Evolutionary conservation across 2,888 invertebrate species (phyloP).

Genomic region (Fragum sueziense): DNA sequence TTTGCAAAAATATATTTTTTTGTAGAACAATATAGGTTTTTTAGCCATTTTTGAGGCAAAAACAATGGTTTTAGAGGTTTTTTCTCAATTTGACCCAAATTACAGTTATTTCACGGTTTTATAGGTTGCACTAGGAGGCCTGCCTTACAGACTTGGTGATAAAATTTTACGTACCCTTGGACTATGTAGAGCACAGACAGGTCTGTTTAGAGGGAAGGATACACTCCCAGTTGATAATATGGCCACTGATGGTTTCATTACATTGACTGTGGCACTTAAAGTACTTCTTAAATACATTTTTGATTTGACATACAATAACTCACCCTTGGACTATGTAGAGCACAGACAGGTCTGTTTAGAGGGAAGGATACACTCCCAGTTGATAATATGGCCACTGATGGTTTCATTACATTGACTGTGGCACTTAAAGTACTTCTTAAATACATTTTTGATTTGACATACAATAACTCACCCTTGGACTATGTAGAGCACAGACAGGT

Average conservation of each 20-base stretch:
- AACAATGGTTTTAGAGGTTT: too few species aligned
- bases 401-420: constrained; percentile 95
- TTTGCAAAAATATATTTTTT: too few species aligned
- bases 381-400: constrained; percentile 93
- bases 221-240: constrained; percentile 96
- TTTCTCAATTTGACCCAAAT: too few species aligned
- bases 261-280: constrained; percentile 96
- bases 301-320: too few species aligned
- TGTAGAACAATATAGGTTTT: too few species aligned
- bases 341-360: constrained; percentile 92
- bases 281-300: too few species aligned
- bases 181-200: constrained; percentile 89
- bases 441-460: too few species aligned
- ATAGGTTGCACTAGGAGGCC: too few species aligned
- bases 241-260: constrained; percentile 94
- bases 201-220: constrained; percentile 93
- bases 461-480: constrained; percentile 78
- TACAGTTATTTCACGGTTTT: too few species aligned
- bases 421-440: too few species aligned
- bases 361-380: constrained; percentile 97
- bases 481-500: constrained; percentile 90
- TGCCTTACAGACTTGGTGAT: too few species aligned
- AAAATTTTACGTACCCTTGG: constrained; percentile 75
- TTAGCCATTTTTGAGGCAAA: too few species aligned
- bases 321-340: constrained; percentile 86